Evolutionary conservation across 2,113 vertebrate genomes (phyloP).

Genomic region (Pseudorhombus dupliciocellatus): DNA sequence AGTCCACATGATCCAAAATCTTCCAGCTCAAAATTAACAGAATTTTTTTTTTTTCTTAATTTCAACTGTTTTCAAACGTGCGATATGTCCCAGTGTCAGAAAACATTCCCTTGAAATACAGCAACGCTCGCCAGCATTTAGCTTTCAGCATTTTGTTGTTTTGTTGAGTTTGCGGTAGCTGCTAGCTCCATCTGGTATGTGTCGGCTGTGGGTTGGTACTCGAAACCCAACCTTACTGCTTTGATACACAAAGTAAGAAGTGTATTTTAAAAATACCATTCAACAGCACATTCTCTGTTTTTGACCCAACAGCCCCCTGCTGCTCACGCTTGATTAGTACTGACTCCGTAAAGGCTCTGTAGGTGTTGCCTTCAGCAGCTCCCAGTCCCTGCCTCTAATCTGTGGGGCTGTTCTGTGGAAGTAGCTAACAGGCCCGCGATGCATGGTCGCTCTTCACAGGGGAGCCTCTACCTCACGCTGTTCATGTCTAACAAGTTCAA

Average conservation of each 20-base stretch:
- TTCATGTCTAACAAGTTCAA: constrained; percentile 61
- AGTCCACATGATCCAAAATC: constrained; percentile 31
- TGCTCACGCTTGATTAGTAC: background rate
- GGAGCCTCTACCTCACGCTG: constrained; percentile 38
- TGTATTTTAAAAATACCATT: background rate
- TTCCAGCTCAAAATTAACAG: constrained; percentile 10
- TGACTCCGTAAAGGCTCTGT: background rate
- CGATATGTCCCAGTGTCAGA: too few species aligned
- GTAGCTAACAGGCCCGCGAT: constrained; percentile 17
- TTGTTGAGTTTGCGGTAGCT: too few species aligned
- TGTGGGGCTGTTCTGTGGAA: constrained; percentile 1
- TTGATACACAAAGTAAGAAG: background rate
- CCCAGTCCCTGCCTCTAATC: constrained; percentile 4
- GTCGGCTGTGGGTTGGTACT: too few species aligned
- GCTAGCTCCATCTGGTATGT: too few species aligned
- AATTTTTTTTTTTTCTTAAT: too few species aligned
- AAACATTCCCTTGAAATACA: too few species aligned
- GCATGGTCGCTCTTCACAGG: constrained; percentile 17
- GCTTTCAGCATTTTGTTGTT: too few species aligned
- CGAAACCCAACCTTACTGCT: too few species aligned
- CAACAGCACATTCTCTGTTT: background rate
- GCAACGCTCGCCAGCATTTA: too few species aligned
- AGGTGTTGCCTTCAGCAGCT: constrained; percentile 23
- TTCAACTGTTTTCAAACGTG: too few species aligned
- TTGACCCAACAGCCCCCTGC: background rate